Base-by-base conservation (phyloP, 2,797 vertebrate genomes). In the Lacerta bilineata region DNA sequence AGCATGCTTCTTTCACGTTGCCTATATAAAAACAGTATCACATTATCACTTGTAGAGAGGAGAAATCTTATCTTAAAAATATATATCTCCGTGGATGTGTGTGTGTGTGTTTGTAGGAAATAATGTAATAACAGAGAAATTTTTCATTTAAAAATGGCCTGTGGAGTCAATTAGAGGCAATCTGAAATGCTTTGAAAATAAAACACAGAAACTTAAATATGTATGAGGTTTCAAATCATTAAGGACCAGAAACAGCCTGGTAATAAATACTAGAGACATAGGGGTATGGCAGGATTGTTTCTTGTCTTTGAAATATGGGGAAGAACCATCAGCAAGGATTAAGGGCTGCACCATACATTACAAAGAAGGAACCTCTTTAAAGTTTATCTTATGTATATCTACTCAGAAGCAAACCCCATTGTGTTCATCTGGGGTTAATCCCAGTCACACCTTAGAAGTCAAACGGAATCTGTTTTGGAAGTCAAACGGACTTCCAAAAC, bases 91-190 rank as follows among this genome's bases (percentile, higher is more conserved):
- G 10, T 3, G 23, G 77, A 18, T 8, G 29, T 1, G 11, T 92
- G 10, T 43, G 9, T 94, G 83, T 84, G 11, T 18, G 23, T 41
- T 61, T n/a, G 23, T 20, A 86, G 46, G 25, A 88, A 91, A 91
- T 39, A 84, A 20, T 83, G 64, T 69, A 89, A 86, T 90, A 69
- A 85, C 41, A 87, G 59, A 86, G 76, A 94, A 93, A 84, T 77
- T 93, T 94, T 74, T 94, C 50, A 82, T 93, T 95, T 95, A 90
- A 87, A 93, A 95, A 93, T 94, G 90, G 87, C 68, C 59, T 94
- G 93, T 95, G 91, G 94, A 94, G 85, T 93, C 90, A 95, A 91
- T 92, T 93, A 93, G 89, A 80, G 71, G 39, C 88, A 76, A 93
- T 88, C 8, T 68, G 80, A 94, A 92, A 79, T 82, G 36, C 3